A percentile compares a stretch with the other conserved stretches of the same genome.
These are phyloP conservation scores for Brachyistius frenatus DNA, from an alignment of 2,113 vertebrate species.

Conservation along the genomic window DNA sequence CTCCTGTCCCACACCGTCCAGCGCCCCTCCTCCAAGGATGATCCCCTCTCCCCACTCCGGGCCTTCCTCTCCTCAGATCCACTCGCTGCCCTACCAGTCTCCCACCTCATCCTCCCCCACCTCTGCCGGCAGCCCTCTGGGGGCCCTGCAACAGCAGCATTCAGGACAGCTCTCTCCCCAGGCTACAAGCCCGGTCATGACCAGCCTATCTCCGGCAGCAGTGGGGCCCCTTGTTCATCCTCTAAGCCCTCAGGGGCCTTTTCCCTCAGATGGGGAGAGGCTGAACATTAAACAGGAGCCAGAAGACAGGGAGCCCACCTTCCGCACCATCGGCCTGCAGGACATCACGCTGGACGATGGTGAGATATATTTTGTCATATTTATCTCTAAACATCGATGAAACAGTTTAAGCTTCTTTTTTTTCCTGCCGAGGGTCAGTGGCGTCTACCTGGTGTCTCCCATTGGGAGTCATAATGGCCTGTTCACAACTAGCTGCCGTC, in stretches of 20 bases:
- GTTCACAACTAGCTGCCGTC: neutral
- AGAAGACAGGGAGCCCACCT: constrained; percentile 92
- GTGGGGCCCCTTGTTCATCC: constrained; percentile 87
- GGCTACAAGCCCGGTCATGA: constrained; percentile 88
- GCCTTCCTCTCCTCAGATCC: constrained; percentile 94
- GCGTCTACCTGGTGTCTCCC: neutral
- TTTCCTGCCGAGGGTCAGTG: neutral
- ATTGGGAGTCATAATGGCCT: neutral
- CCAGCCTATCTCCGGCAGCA: constrained; percentile 79
- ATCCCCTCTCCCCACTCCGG: constrained; percentile 91
- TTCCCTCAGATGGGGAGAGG: constrained; percentile 86
- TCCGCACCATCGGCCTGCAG: constrained; percentile 95
- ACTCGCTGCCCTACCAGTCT: constrained; percentile 93
- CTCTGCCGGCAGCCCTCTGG: constrained; percentile 82
- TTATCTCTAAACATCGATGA: neutral
- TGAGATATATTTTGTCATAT: constrained; percentile 78
- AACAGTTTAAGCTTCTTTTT: neutral
- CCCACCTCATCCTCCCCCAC: constrained; percentile 90
- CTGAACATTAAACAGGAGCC: constrained; percentile 95
- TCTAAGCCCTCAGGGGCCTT: constrained; percentile 85
- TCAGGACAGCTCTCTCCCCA: constrained; percentile 92
- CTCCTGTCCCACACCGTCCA: constrained; percentile 89
- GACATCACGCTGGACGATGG: constrained; percentile 99
- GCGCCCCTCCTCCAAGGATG: constrained; percentile 84
- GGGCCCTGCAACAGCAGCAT: constrained; percentile 80